Percentiles rank a stretch among this genome's conserved stretches.
Evolutionary conservation across 2,888 invertebrate genomes (phyloP).

Genomic region (Drosophila nigritarsus): DNA sequence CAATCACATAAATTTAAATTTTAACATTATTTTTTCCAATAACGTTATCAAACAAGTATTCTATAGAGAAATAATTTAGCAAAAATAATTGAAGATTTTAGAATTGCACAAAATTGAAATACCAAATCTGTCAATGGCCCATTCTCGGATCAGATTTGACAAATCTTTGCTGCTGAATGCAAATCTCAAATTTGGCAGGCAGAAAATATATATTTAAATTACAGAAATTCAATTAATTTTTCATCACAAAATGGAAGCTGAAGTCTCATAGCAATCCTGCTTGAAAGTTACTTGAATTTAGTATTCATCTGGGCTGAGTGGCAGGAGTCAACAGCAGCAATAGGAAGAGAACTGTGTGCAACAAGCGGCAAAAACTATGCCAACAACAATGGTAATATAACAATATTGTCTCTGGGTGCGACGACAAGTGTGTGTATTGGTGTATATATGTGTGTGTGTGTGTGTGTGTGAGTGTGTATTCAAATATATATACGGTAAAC

Average conservation of each 20-base stretch:
- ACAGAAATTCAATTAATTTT: constrained; percentile 15
- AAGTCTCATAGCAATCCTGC: constrained; percentile 1
- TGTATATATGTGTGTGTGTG: not conserved
- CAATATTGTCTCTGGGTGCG: constrained; percentile 22
- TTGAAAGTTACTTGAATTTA: constrained; percentile 1
- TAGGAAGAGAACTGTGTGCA: constrained; percentile 11
- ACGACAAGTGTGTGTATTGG: not conserved
- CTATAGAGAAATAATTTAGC: not conserved
- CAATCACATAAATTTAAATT: not conserved
- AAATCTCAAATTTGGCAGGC: not conserved
- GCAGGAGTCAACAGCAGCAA: constrained; percentile 10
- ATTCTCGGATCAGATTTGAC: too few relatives aligned
- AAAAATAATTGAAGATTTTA: not conserved
- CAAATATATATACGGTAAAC: constrained; percentile 30
- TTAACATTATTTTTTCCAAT: not conserved
- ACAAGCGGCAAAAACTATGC: constrained; percentile 26
- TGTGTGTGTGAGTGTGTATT: not conserved
- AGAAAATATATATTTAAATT: constrained; percentile 12
- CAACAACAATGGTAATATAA: constrained; percentile 31
- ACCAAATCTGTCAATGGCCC: not conserved
- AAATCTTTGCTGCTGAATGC: not conserved
- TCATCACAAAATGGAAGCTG: not conserved
- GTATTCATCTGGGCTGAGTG: not conserved
- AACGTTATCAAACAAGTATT: not conserved
- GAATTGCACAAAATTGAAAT: not conserved